These are phyloP conservation scores for Brachypteracias leptosomus DNA, from an alignment of 2,113 vertebrate genomes.

Conservation along the genomic window DNA sequence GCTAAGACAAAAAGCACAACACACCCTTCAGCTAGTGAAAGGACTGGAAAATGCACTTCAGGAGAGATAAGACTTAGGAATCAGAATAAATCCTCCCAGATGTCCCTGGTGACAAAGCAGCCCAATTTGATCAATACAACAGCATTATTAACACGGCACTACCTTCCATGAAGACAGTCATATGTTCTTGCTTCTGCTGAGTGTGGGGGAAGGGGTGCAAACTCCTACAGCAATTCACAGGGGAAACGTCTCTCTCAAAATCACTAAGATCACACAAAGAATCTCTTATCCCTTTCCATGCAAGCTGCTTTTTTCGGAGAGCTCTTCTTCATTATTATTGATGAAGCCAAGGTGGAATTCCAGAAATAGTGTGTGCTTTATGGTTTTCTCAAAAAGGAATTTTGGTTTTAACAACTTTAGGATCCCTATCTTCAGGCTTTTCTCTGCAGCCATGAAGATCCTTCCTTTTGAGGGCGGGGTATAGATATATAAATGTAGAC, in stretches of 20 bases:
- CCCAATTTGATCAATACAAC: constrained; percentile 68
- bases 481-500: neutral
- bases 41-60: constrained; percentile 40
- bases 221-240: constrained; percentile 24
- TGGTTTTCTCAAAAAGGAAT: neutral
- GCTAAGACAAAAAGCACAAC: constrained; percentile 29
- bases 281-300: neutral
- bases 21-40: neutral
- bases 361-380: neutral
- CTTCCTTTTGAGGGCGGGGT: neutral
- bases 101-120: constrained; percentile 29
- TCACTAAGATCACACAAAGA: constrained; percentile 35
- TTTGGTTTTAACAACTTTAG: neutral
- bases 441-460: neutral
- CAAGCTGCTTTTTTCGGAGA: constrained; percentile 25
- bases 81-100: constrained; percentile 34
- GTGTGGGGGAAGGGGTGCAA: neutral
- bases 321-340: neutral
- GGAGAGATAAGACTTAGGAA: neutral
- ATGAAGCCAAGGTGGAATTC: neutral
- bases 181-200: constrained; percentile 47
- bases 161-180: constrained; percentile 35
- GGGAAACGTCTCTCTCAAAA: constrained; percentile 44
- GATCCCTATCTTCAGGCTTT: neutral
- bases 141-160: constrained; percentile 66